A percentile compares a stretch with the other conserved stretches of the same genome.
phyloP scores from a whole-genome alignment of 2,888 invertebrate genomes.

The Lasioglossum villosulum region DNA sequence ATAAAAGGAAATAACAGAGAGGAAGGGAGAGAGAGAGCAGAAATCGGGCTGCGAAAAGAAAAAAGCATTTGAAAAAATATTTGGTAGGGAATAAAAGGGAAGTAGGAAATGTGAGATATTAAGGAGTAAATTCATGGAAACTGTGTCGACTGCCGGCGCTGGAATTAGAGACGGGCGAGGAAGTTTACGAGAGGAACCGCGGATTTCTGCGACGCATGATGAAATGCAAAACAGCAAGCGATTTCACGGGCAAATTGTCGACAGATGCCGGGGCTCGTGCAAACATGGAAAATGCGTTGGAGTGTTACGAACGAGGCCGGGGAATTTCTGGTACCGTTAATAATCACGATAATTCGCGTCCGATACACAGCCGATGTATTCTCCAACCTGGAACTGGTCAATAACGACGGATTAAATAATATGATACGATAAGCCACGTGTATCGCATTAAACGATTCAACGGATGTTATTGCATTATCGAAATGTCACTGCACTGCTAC shows the following conservation, averaged over 20 bases:
- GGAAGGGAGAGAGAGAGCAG: neutral
- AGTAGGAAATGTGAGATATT: neutral
- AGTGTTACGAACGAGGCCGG: slow-evolving; percentile 23
- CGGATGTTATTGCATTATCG: neutral
- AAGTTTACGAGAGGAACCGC: neutral
- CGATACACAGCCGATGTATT: slow-evolving; percentile 26
- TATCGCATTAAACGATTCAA: neutral
- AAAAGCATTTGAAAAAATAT: neutral
- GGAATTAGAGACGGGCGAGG: neutral
- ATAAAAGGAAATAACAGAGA: neutral
- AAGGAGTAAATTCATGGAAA: neutral
- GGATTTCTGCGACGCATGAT: neutral
- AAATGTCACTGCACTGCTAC: neutral
- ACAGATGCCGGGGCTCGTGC: slow-evolving; percentile 2
- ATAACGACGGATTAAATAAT: slow-evolving; percentile 11
- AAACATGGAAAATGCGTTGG: slow-evolving; percentile 15
- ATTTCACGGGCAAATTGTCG: slow-evolving; percentile 15
- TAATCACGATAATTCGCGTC: slow-evolving; percentile 42
- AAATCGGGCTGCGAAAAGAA: neutral
- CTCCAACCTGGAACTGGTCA: slow-evolving; percentile 17
- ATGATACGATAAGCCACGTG: neutral
- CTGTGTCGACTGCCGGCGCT: neutral
- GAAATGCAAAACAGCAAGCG: slow-evolving; percentile 20
- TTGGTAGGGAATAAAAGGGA: neutral
- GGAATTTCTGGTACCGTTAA: slow-evolving; percentile 50